Percentiles rank a stretch among this genome's conserved stretches.
phyloP scores from a whole-genome alignment of 2,113 vertebrate species.

The Nycticorax nycticorax region DNA sequence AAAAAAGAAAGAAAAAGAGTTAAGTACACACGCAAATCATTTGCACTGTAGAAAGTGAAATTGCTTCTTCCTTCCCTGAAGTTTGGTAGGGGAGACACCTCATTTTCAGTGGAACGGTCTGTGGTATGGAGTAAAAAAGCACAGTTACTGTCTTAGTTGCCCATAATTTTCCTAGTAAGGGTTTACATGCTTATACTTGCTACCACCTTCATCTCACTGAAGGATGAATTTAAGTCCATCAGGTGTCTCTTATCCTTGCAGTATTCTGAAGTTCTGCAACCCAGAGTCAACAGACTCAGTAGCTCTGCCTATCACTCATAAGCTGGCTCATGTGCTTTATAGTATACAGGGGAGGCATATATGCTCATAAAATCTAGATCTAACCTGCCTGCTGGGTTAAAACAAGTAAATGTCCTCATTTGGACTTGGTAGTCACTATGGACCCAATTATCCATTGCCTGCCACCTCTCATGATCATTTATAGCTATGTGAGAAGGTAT shows the following conservation, averaged over 20 bases:
- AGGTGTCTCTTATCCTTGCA: not conserved
- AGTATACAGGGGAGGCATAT: not conserved
- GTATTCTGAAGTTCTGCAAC: not conserved
- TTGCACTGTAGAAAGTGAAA: not conserved
- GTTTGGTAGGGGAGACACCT: not conserved
- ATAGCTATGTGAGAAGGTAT: not conserved
- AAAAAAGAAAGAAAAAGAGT: fast-evolving
- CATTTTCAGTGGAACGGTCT: not conserved
- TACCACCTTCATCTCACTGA: not conserved
- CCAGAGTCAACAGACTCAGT: not conserved
- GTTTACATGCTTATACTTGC: not conserved
- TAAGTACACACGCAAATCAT: not conserved
- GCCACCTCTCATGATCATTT: not conserved
- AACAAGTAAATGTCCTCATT: not conserved
- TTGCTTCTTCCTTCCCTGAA: not conserved
- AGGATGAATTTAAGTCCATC: not conserved
- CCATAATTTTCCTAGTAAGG: not conserved
- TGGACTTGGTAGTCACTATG: not conserved
- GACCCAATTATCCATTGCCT: not conserved
- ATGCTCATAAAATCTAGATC: not conserved
- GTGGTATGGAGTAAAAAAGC: not conserved
- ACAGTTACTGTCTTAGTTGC: not conserved
- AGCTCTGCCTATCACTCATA: not conserved
- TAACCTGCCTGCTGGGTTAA: not conserved
- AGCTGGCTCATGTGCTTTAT: not conserved